phyloP scores from a whole-genome alignment of 2,888 invertebrate species.

The Petrophora chlorosata region DNA sequence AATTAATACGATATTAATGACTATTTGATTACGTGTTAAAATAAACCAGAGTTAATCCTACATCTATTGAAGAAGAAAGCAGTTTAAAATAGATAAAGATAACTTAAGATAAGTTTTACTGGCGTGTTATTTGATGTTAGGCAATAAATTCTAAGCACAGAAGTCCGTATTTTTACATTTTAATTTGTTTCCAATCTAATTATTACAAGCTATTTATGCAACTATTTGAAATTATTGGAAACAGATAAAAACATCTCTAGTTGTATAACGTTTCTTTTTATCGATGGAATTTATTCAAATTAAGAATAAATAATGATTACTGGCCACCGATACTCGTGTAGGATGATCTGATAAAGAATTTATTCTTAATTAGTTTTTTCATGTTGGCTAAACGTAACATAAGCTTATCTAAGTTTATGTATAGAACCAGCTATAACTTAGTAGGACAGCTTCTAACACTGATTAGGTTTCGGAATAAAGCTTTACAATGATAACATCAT shows the following conservation, averaged over 20 bases:
- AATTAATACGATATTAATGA: not conserved
- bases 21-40: not conserved
- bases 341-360: conserved; percentile 43
- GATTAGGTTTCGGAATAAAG: conserved; percentile 65
- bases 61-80: conserved; percentile 14
- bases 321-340: conserved; percentile 24
- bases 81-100: conserved; percentile 10
- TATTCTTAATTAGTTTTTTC: conserved; percentile 59
- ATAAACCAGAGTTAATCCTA: conserved; percentile 6
- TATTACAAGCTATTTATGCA: conserved; percentile 13
- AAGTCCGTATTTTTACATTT: conserved; percentile 9
- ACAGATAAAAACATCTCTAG: conserved; percentile 14
- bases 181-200: conserved; percentile 14
- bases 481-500: conserved; percentile 32
- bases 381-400: conserved; percentile 52
- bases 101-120: conserved; percentile 7
- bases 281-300: conserved; percentile 25
- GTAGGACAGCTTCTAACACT: conserved; percentile 65
- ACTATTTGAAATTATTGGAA: conserved; percentile 15
- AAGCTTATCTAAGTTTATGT: conserved; percentile 67
- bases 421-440: conserved; percentile 63
- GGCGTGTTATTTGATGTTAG: not conserved
- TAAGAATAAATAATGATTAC: conserved; percentile 15
- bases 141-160: conserved; percentile 9
- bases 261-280: conserved; percentile 2